Base-by-base conservation (phyloP, 37 sponge, comb jelly and placozoan genomes). In the Halisarca cf. caerulea region DNA sequence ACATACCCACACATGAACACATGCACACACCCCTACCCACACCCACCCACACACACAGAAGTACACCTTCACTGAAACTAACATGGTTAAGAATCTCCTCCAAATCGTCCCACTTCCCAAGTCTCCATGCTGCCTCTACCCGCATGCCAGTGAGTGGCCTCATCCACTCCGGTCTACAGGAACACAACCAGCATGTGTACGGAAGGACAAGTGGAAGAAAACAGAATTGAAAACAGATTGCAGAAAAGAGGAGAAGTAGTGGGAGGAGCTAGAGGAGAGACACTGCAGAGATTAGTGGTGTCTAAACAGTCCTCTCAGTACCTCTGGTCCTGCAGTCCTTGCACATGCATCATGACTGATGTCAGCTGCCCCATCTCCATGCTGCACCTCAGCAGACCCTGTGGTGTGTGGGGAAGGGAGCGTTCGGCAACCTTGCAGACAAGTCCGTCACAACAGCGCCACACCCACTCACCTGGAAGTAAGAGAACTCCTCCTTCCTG, bases 91-190 rank as follows among this genome's bases (percentile, higher is more conserved):
- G 70, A 28, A 60, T 87, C 4, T 88, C 40, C 44, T 93, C 90
- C 72, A 95, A 54, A 0, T 78, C 74, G 28, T 90, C 88, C 96
- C 96, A 95, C 69, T 90, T 77, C 3, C 91, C 91, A 4, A 95
- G 77, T 40, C 86, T 82, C 94, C 94, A 92, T n/a, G 93, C 81
- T 24, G 96, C 96, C 43, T 95, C 94, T 39, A 92, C 89, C 24
- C 89, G 82, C 38, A 77, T 81, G 1, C 87, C 35, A 84, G 93
- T 95, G 35, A 95, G 47, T 7, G 57, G 36, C 25, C 82, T 78
- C 54, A 80, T 51, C 96, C 95, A 95, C 25, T 91, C 81, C 3
- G 92, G 89, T 27, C 92, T 93, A 73, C 38, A 68, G 15, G 75
- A 43, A 0, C 42, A 2, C 2, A 40, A 23, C 14, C 41, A 30